These are phyloP conservation scores for Platanista minor DNA, from an alignment of 2,113 vertebrate genomes.

Conservation along the genomic window DNA sequence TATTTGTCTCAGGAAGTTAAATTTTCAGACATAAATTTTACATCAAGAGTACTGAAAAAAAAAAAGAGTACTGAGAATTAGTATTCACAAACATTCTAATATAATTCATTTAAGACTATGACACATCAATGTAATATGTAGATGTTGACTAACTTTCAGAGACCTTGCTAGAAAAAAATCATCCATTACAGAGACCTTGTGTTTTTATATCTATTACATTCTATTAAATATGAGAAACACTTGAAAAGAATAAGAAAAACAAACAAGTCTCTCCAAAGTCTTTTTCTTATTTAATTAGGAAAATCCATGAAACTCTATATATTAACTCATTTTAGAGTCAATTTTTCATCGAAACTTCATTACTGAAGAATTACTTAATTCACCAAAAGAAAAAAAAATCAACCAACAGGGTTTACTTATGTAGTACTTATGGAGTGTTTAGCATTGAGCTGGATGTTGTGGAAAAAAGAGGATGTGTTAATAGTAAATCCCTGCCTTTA, in stretches of 20 bases:
- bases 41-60: background rate
- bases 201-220: slow-evolving; percentile 77
- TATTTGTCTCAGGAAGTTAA: background rate
- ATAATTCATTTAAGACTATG: slow-evolving; percentile 78
- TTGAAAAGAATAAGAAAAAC: slow-evolving; percentile 71
- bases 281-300: background rate
- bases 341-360: background rate
- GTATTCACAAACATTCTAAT: slow-evolving; percentile 76
- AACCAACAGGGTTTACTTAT: background rate
- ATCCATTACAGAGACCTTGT: slow-evolving; percentile 72
- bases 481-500: background rate
- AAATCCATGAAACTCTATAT: background rate
- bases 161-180: slow-evolving; percentile 75
- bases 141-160: slow-evolving; percentile 79
- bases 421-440: background rate
- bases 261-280: background rate
- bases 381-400: background rate
- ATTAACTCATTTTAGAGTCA: background rate
- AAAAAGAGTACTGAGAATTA: background rate
- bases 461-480: background rate
- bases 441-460: background rate
- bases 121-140: slow-evolving; percentile 77
- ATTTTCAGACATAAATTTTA: slow-evolving; percentile 16
- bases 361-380: slow-evolving; percentile 17
- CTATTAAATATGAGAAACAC: slow-evolving; percentile 73